Base-by-base conservation (phyloP, 2,113 vertebrate genomes). In the Lophochroa leadbeateri region DNA sequence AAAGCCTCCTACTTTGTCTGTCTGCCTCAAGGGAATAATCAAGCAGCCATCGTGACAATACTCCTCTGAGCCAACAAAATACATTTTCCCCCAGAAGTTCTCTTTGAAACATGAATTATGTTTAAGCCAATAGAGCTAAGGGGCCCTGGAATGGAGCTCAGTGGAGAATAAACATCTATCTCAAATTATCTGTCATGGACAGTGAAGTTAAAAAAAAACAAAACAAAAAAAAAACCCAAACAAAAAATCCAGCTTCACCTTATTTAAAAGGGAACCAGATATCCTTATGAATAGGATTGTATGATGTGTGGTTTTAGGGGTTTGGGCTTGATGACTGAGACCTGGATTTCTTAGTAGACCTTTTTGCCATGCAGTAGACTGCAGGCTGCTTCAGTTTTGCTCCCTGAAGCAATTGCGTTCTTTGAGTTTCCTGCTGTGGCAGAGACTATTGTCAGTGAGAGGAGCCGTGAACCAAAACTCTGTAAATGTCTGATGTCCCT, bases 1-100 rank as follows among this genome's bases (percentile, higher is more conserved):
- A 81, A 92, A 94, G 57, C 65, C 88, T 95, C 77, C 90, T 94
- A 90, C 93, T 93, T 96, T 75, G 68, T 93, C 79, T 93, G 68
- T 88, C 86, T 96, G 3, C 65, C 88, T 91, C 88, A 65, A 91
- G 90, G 83, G 90, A 96, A 68, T 94, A 96, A 96, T 82, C 0
- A 7, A 86, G 88, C 86, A 88, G 78, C 83, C 90, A 85, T 79
- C 0, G 1, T 93, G 90, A 86, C 91, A 79, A 21, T 86, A 49
- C n/a, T 92, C 13, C 58, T 93, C 79, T 86, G 44, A 96, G 83
- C 86, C 90, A 94, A 95, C 31, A 79, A 92, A 83, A 79, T 37
- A 61, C 25, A 28, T 65, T 53, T 87, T 78, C 47, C 49, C 43
- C 6, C 23, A 46, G 78, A 71, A 91, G 33, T 86, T 96, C 24